Evolutionary conservation across 2,113 vertebrate genomes (phyloP).

Genomic region (Heterochromis multidens): DNA sequence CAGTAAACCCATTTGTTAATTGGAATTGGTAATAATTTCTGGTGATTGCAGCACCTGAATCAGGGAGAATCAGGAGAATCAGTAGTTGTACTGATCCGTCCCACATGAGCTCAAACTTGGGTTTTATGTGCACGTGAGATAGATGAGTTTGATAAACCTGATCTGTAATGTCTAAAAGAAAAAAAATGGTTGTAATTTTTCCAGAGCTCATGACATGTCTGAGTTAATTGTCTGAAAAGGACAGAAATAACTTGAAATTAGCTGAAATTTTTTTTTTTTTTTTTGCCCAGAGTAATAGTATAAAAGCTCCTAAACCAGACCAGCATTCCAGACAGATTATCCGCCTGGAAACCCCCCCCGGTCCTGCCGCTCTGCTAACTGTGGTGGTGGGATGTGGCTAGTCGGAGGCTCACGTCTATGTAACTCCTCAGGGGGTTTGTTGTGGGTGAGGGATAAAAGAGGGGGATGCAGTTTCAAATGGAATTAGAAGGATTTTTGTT

Average conservation of each 20-base stretch:
- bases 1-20: background rate
- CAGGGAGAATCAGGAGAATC: background rate
- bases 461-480: constrained; percentile 32
- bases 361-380: constrained; percentile 3
- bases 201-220: accelerated
- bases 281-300: background rate
- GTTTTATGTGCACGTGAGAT: accelerated
- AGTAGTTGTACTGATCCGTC: background rate
- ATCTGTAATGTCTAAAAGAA: background rate
- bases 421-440: constrained; percentile 3
- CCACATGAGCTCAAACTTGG: background rate
- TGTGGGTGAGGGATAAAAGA: background rate
- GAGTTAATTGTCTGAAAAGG: background rate
- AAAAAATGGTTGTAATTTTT: background rate
- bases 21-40: background rate
- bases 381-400: background rate
- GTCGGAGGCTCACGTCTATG: background rate
- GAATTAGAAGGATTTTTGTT: constrained; percentile 53
- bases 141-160: background rate
- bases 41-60: background rate
- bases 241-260: background rate
- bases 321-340: constrained; percentile 75
- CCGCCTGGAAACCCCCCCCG: constrained; percentile 39
- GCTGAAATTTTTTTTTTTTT: background rate
- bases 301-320: constrained; percentile 41